These are phyloP conservation scores for Pseudopipra pipra DNA, from an alignment of 2,113 vertebrate genomes.

Conservation along the genomic window DNA sequence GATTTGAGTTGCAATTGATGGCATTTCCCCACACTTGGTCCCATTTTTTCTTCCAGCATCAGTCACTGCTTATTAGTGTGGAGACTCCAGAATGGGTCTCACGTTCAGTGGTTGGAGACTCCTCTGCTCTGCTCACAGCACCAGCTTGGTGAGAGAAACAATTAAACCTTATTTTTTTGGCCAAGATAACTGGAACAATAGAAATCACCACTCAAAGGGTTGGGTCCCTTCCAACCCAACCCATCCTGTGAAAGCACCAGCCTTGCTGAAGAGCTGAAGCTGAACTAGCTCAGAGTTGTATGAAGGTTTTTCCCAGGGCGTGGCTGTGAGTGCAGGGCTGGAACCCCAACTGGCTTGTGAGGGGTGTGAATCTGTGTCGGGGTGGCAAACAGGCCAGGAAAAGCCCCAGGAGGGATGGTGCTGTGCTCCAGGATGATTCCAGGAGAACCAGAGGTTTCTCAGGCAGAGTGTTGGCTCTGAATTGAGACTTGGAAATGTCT, in stretches of 20 bases:
- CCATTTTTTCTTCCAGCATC: not conserved
- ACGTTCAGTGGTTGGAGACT: not conserved
- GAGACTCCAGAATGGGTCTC: not conserved
- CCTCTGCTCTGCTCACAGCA: rapidly evolving
- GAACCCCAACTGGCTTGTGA: not conserved
- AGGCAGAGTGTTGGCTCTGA: not conserved
- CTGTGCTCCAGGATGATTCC: not conserved
- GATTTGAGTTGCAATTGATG: not conserved
- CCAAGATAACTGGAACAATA: no score
- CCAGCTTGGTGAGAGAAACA: not conserved
- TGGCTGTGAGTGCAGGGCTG: not conserved
- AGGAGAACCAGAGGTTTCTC: not conserved
- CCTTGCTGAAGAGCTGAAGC: not conserved
- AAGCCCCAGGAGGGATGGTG: not conserved
- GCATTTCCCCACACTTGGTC: rapidly evolving
- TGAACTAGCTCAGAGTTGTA: rapidly evolving
- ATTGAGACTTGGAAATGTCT: not conserved
- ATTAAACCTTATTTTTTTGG: no score
- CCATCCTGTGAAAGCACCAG: not conserved
- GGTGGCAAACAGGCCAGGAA: not conserved
- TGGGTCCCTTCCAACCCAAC: not conserved
- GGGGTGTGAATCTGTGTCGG: not conserved
- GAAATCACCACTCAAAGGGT: not conserved
- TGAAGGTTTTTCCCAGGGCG: not conserved
- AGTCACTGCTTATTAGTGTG: not conserved